Base-by-base conservation (phyloP, 2,113 vertebrate genomes). In the Recurvirostra avosetta region DNA sequence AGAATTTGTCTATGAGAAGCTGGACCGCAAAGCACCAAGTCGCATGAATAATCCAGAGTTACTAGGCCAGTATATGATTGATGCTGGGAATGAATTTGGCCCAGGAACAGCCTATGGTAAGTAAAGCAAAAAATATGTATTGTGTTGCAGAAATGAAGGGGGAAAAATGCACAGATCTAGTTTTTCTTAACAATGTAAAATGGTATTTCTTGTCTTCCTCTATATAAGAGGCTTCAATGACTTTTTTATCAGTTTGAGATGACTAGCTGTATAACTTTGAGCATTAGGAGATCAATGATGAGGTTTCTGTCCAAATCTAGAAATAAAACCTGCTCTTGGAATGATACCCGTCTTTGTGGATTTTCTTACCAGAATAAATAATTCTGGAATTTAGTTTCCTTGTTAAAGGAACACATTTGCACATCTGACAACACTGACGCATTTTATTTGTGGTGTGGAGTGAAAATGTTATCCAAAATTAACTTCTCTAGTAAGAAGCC, bases 1-100 rank as follows among this genome's bases (percentile, higher is more conserved):
- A 97, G 99, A 99, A 96, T 99, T 99, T 98, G 98, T 99, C 53
- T 99, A 99, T 92, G 99, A 99, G 98, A 99, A 99, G 91, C 97
- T 99, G 97, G 99, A 99, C 93, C 99, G 99, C 96, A 99, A 99
- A 98, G 99, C 95, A 66, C 99, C 99, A 12, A 98, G 98, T 49
- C 99, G 99, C 67, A 94, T 99, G 98, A 99, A 99, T 98, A 99
- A 99, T 96, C 99, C 99, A 49, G 99, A 99, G 97, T 97, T 99
- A 95, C 96, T 99, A 96, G 99, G 99, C 86, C 99, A 99, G 87
- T 98, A 99, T 75, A 99, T 99, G 99, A 99, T 99, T 23, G 99
- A 99, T 77, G 99, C 99, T 52, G 99, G 99, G 56, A 99, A 97
- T 96, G 99, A 99, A 47, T 99, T 99, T 98, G 99, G 99, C 66